phyloP scores from a whole-genome alignment of 1,140 invertebrate genomes.

The Macrobrachium nipponense region DNA sequence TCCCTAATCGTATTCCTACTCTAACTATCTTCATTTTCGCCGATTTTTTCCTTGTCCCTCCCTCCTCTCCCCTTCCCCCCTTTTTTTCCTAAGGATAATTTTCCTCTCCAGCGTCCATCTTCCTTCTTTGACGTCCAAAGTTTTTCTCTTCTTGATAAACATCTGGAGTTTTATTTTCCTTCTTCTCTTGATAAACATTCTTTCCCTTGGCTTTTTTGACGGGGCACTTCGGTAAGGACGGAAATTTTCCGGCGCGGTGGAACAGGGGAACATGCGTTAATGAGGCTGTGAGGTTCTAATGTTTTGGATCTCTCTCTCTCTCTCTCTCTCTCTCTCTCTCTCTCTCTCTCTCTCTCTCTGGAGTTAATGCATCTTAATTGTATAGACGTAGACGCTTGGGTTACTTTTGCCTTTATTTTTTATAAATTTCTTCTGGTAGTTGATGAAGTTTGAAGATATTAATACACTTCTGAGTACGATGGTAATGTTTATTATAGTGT shows the following conservation, averaged over 20 bases:
- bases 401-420: too few relatives aligned
- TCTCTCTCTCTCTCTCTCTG: neutral
- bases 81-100: neutral
- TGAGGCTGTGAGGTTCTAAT: neutral
- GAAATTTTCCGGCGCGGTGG: constrained; percentile 1
- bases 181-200: constrained; percentile 3
- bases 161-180: neutral
- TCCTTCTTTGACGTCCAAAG: neutral
- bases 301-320: neutral
- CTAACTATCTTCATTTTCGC: constrained; percentile 1
- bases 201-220: neutral
- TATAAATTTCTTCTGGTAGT: too few relatives aligned
- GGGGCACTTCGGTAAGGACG: neutral
- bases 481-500: neutral
- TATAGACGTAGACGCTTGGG: too few relatives aligned
- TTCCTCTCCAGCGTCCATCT: neutral
- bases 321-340: neutral
- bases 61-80: neutral
- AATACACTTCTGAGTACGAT: neutral
- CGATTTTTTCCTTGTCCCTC: neutral
- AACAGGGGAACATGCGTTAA: neutral
- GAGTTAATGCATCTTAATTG: too few relatives aligned
- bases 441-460: neutral
- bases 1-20: neutral
- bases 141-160: too few relatives aligned